Evolutionary conservation across 1,140 invertebrate species (phyloP).

Genomic region (Drosophila ironensis): DNA sequence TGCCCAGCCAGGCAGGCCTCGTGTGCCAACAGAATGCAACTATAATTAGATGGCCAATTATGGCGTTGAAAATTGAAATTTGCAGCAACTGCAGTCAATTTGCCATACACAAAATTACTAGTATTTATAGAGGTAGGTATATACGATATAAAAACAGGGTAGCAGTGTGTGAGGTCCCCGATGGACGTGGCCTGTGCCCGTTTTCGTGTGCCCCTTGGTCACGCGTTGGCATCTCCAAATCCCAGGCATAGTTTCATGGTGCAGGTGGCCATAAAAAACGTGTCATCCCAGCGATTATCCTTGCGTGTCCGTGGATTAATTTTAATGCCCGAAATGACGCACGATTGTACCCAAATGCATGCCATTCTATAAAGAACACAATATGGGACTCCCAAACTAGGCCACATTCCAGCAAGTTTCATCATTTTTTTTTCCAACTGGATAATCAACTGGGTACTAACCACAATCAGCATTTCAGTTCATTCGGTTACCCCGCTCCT

Average conservation of each 20-base stretch:
- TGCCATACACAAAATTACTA: conserved; percentile 2
- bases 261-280: conserved; percentile 17
- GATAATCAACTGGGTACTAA: conserved; percentile 7
- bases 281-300: conserved; percentile 56
- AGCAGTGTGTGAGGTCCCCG: too few relatives aligned
- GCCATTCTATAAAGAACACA: too few relatives aligned
- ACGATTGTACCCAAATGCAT: conserved; percentile 36
- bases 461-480: conserved; percentile 1
- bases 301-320: conserved; percentile 52
- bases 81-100: conserved; percentile 34
- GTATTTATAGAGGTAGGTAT: too few relatives aligned
- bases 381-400: too few relatives aligned
- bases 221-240: conserved; percentile 44
- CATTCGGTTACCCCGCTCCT: neutral
- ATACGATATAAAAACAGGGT: too few relatives aligned
- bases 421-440: neutral
- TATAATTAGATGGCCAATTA: conserved; percentile 59
- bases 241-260: conserved; percentile 3
- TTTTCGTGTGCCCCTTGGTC: conserved; percentile 29
- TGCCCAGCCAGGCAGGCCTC: conserved; percentile 28
- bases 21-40: conserved; percentile 16
- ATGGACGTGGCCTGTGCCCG: neutral
- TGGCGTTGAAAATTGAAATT: conserved; percentile 54
- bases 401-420: neutral
- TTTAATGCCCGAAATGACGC: conserved; percentile 52